phyloP scores from a whole-genome alignment of 2,797 vertebrate genomes.

The Cossypha heuglini region DNA sequence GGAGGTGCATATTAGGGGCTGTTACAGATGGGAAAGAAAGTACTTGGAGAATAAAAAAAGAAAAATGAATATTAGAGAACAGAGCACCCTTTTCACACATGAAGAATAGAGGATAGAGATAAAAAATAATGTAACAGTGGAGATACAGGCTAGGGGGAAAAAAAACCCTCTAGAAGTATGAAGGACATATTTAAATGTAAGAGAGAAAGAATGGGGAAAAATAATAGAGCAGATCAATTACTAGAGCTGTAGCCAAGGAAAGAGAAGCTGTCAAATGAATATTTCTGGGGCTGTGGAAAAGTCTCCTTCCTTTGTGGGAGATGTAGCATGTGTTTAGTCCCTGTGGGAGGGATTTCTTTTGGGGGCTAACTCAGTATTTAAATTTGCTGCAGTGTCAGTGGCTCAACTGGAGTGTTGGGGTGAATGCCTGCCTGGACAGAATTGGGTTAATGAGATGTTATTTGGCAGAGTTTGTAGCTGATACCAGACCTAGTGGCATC shows the following conservation, averaged over 20 bases:
- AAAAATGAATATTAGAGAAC: constrained; percentile 49
- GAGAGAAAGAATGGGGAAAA: constrained; percentile 45
- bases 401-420: background rate
- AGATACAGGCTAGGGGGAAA: background rate
- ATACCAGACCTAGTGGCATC: background rate
- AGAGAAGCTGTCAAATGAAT: constrained; percentile 31
- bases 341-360: background rate
- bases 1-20: constrained; percentile 65
- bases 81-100: constrained; percentile 61
- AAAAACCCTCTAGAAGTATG: constrained; percentile 31
- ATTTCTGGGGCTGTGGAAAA: constrained; percentile 28
- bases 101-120: constrained; percentile 34
- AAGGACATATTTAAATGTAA: constrained; percentile 62
- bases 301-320: background rate
- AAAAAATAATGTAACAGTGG: constrained; percentile 37
- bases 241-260: constrained; percentile 22
- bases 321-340: background rate
- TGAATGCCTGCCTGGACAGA: background rate
- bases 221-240: constrained; percentile 69
- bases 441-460: background rate
- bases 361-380: background rate
- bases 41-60: constrained; percentile 46
- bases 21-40: constrained; percentile 64
- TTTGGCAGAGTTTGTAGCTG: background rate
- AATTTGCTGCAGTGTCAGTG: background rate